Evolutionary conservation across 2,797 vertebrate genomes (phyloP).

Genomic region (Melanotaenia trifasciata): DNA sequence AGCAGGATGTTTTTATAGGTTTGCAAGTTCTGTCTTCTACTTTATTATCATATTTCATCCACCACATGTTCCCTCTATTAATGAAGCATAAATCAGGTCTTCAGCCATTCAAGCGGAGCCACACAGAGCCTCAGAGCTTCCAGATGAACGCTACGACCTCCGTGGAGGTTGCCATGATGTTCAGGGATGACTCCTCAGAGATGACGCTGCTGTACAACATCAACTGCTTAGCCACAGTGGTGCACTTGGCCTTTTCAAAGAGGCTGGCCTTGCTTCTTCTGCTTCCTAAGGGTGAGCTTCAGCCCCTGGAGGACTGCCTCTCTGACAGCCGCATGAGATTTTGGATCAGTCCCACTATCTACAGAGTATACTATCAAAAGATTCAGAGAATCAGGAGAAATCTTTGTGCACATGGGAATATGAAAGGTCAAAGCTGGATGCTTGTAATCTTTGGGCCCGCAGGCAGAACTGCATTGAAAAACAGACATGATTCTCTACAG

Average conservation of each 20-base stretch:
- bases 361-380: too few species aligned
- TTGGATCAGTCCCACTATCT: constrained; percentile 26
- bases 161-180: constrained; percentile 48
- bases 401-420: too few species aligned
- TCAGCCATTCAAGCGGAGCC: constrained; percentile 25
- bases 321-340: constrained; percentile 31
- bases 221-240: constrained; percentile 35
- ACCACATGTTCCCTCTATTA: constrained; percentile 12
- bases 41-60: constrained; percentile 15
- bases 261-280: constrained; percentile 40
- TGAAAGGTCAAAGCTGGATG: too few species aligned
- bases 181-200: constrained; percentile 26
- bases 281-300: constrained; percentile 37
- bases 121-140: constrained; percentile 33
- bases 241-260: constrained; percentile 5
- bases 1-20: constrained; percentile 17
- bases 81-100: constrained; percentile 36
- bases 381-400: too few species aligned
- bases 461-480: background rate
- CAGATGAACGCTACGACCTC: constrained; percentile 20
- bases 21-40: constrained; percentile 12
- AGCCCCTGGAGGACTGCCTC: constrained; percentile 31
- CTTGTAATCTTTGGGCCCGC: too few species aligned
- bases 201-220: constrained; percentile 49
- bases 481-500: background rate